These are phyloP conservation scores for Trissoscelio sp. DNA, from an alignment of 2,888 invertebrate genomes.

Conservation along the genomic window DNA sequence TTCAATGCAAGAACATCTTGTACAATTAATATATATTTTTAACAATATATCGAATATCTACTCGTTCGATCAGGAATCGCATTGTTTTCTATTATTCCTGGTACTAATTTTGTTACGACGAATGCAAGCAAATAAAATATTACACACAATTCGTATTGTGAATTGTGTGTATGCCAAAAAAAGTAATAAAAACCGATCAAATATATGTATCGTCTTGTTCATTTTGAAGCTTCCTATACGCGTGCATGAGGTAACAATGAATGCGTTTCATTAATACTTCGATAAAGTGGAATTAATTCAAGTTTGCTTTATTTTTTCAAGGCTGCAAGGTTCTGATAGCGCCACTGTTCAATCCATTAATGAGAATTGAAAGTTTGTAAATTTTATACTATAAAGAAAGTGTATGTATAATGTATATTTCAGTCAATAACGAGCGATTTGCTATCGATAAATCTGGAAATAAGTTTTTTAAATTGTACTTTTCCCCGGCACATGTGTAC, in stretches of 20 bases:
- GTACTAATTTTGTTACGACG: not conserved
- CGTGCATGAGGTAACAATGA: not conserved
- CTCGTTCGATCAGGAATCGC: conserved; percentile 4
- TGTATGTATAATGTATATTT: no score
- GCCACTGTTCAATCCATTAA: no score
- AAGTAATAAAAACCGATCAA: not conserved
- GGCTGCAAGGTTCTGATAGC: not conserved
- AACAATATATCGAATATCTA: not conserved
- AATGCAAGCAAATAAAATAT: not conserved
- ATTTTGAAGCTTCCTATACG: not conserved
- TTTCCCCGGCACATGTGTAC: not conserved
- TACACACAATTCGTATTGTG: not conserved
- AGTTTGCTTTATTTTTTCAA: not conserved
- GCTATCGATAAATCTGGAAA: no score
- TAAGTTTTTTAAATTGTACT: no score
- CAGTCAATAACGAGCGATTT: no score
- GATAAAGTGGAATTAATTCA: conserved; percentile 4
- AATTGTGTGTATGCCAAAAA: not conserved
- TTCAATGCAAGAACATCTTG: not conserved
- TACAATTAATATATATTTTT: conserved; percentile 14
- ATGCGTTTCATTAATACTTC: not conserved
- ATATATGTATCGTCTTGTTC: no score
- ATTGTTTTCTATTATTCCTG: not conserved
- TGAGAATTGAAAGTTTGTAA: no score
- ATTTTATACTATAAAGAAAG: no score